Base-by-base conservation (phyloP, 2,797 vertebrate genomes). In the Crax fasciolata region DNA sequence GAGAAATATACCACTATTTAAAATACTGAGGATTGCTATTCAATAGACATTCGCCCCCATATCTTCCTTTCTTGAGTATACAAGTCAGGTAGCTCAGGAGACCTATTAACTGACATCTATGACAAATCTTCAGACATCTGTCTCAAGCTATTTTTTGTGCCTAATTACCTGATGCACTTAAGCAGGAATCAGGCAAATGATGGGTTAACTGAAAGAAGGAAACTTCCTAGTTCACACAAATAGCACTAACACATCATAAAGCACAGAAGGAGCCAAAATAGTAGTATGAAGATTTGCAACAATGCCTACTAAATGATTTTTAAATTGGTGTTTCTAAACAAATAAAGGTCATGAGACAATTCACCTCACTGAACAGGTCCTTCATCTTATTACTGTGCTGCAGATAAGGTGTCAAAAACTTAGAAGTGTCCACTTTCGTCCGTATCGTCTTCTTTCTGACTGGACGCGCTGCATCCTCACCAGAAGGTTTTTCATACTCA, bases 311-410 rank as follows among this genome's bases (percentile, higher is more conserved):
- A 55, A 55, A 59, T 25, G n/a, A 19, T 65, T 70, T 32, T 46
- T 27, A 76, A 88, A 39, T 7, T 51, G 63, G 38, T 44, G 21
- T 6, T 81, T 13, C 18, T n/a, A 43, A 57, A 65, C 54, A 72
- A 88, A 49, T 20, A 25, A 63, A 30, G 78, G 24, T 15, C 4
- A 5, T 13, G 32, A 43, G n/a, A 28, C 54, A 20, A 91, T 97
- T 97, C 97, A 99, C 99, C 43, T 99, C 95, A 72, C 99, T 99
- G 98, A 98, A 99, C 58, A 99, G 98, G 49, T 99, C 98, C 98
- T 99, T 98, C 99, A 99, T 99, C 98, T 99, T 99, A 94, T 99
- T 98, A 97, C 99, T 99, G 97, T 99, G 99, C 70, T 98, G 98
- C 97, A 99, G 98, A 93, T 99, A 99, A 16, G 99, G 99, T 19